phyloP scores from a whole-genome alignment of 2,888 invertebrate species.

The Megaustenia siamemsis region DNA sequence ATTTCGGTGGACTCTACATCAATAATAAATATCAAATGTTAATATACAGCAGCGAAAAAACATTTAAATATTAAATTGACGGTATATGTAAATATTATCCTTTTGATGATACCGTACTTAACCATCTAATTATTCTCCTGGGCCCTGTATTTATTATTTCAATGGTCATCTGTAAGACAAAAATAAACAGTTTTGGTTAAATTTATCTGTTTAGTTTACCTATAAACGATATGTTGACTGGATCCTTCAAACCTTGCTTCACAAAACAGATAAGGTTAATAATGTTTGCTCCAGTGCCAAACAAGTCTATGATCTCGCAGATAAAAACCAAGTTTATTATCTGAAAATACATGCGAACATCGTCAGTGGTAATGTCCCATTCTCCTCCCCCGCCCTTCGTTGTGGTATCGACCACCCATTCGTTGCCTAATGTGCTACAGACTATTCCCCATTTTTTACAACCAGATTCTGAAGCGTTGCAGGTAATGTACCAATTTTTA shows the following conservation, averaged over 20 bases:
- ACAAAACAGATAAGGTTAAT: not conserved
- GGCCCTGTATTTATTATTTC: no score
- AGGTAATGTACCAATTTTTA: not conserved
- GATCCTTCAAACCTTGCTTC: not conserved
- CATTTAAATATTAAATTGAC: no score
- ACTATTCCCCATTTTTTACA: not conserved
- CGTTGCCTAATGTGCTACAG: not conserved
- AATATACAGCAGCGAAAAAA: no score
- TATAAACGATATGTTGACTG: constrained; percentile 19
- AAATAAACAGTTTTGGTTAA: no score
- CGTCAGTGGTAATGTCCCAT: not conserved
- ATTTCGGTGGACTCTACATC: no score
- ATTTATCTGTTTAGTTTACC: not conserved
- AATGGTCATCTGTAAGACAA: no score
- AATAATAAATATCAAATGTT: no score
- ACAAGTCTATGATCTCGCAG: constrained; percentile 10
- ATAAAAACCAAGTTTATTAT: constrained; percentile 16
- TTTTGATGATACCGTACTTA: no score
- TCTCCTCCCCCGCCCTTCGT: not conserved
- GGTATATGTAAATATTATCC: no score
- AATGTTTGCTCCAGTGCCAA: constrained; percentile 6
- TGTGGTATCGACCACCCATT: not conserved
- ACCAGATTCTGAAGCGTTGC: not conserved
- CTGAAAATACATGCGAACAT: constrained; percentile 21
- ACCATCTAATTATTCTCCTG: no score